Conservation (phyloP, 1,140 invertebrate genomes). For the Maconellicoccus hirsutus region DNA sequence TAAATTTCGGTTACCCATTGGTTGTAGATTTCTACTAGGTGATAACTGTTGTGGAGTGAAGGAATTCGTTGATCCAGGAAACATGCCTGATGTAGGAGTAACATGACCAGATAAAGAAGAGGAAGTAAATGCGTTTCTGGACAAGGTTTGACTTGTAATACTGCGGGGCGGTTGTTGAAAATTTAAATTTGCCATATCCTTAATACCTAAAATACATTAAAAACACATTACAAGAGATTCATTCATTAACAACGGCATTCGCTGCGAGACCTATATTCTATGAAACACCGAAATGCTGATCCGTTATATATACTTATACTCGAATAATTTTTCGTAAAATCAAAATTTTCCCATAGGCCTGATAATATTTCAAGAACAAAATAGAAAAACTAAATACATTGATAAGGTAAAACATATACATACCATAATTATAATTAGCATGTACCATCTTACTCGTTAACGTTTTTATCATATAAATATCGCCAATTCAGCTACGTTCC, state of each 20-base stretch:
- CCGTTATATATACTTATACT: not conserved
- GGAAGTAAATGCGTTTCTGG: conserved; percentile 46
- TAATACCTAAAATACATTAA: conserved; percentile 21
- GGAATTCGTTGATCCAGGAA: conserved; percentile 41
- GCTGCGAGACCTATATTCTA: not conserved
- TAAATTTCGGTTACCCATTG: conserved; percentile 39
- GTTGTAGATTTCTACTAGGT: conserved; percentile 39
- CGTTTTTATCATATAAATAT: not conserved
- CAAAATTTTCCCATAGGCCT: not conserved
- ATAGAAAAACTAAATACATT: not conserved
- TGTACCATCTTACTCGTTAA: conserved; percentile 6
- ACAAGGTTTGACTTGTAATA: conserved; percentile 40
- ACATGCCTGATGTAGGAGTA: conserved; percentile 53
- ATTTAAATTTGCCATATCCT: conserved; percentile 68
- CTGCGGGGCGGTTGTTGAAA: conserved; percentile 52
- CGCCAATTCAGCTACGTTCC: not conserved
- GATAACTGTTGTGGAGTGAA: conserved; percentile 45
- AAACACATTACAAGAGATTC: conserved; percentile 8
- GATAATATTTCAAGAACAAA: not conserved
- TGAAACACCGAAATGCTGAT: conserved; percentile 6
- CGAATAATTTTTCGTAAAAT: not conserved
- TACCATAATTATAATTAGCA: conserved; percentile 12
- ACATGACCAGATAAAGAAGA: conserved; percentile 54
- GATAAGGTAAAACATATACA: not conserved
- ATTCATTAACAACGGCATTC: not conserved